Evolutionary conservation across 2,888 invertebrate genomes (phyloP).

Genomic region (Pseudococcus longispinus): DNA sequence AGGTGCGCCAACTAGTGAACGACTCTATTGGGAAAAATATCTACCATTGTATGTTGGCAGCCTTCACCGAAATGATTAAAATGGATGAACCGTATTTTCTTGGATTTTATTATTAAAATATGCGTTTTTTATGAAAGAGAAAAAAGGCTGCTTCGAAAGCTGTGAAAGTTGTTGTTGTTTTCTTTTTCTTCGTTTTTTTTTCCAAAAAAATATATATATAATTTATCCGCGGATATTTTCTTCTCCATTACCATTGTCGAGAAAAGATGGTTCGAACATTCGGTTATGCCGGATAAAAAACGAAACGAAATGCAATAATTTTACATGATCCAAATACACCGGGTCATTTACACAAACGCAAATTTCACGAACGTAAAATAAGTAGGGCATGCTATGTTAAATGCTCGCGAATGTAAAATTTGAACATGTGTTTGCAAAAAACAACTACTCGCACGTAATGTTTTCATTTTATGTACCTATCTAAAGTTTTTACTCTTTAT

Average conservation of each 20-base stretch:
- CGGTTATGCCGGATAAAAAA: neutral
- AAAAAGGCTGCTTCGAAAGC: constrained; percentile 17
- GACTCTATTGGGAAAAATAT: constrained; percentile 43
- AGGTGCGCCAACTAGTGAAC: constrained; percentile 29
- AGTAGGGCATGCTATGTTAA: no score
- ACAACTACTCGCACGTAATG: no score
- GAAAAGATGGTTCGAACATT: neutral
- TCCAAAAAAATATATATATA: neutral
- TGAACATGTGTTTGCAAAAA: no score
- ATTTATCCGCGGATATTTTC: neutral
- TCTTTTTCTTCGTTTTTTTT: neutral
- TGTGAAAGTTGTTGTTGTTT: neutral
- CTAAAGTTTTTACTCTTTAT: no score
- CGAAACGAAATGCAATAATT: neutral
- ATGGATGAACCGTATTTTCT: constrained; percentile 50
- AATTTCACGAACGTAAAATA: neutral
- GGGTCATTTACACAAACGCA: neutral
- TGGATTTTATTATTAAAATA: constrained; percentile 48
- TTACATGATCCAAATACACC: neutral
- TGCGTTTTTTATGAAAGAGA: constrained; percentile 38
- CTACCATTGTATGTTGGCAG: constrained; percentile 26
- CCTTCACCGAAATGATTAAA: constrained; percentile 47
- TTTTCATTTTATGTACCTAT: no score
- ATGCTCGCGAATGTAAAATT: no score
- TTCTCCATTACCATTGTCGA: neutral